A percentile compares a stretch with the other conserved stretches of the same genome.
These are phyloP conservation scores for Diglossa cyanea DNA, from an alignment of 2,797 vertebrate genomes.

Conservation along the genomic window DNA sequence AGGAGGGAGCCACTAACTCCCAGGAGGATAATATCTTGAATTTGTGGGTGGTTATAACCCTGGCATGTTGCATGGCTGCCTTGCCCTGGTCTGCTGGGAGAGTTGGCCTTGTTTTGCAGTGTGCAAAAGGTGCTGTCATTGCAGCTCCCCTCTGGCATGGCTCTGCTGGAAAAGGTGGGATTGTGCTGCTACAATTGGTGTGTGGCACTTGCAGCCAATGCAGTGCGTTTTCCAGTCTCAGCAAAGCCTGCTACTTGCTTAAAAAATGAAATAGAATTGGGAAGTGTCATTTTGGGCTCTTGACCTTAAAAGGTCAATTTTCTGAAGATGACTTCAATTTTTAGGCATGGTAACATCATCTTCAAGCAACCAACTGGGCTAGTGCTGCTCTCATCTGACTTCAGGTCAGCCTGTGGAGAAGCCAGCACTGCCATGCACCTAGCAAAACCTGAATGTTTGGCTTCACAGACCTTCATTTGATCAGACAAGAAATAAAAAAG, in stretches of 20 bases:
- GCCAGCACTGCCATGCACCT: not conserved
- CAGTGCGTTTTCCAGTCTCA: not conserved
- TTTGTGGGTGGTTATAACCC: not conserved
- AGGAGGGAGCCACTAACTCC: not conserved
- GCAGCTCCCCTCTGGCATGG: not conserved
- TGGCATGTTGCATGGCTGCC: fast-evolving
- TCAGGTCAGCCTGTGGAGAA: not conserved
- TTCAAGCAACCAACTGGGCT: not conserved
- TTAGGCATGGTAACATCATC: not conserved
- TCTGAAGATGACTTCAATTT: not conserved
- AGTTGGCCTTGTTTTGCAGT: not conserved
- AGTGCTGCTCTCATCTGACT: not conserved
- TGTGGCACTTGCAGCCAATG: not conserved
- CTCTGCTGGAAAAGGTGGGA: not conserved
- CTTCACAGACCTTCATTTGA: not conserved
- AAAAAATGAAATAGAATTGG: not conserved
- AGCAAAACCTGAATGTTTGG: not conserved
- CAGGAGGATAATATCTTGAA: not conserved
- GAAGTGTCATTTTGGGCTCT: not conserved
- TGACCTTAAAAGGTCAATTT: not conserved
- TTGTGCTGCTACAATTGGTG: fast-evolving
- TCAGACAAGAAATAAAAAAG: not conserved
- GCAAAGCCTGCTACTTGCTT: not conserved
- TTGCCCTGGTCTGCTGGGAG: not conserved
- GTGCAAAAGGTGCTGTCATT: not conserved